Conservation (phyloP, 2,888 invertebrate species). For the Ormyrus thymus region DNA sequence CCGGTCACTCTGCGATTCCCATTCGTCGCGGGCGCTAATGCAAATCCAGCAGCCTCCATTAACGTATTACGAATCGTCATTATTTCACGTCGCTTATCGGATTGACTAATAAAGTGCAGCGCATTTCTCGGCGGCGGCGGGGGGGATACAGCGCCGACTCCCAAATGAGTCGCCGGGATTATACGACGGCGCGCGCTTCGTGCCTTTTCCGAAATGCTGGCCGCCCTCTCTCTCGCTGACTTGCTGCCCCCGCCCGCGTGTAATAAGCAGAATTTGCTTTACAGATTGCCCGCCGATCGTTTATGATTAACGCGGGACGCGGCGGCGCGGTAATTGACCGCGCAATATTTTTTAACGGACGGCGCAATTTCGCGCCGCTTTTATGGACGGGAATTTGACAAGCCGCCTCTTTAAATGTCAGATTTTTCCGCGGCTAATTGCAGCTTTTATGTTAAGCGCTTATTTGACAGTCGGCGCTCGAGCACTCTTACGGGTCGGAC, state of each 20-base stretch:
- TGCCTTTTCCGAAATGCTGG: conserved; percentile 29
- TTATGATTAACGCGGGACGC: conserved; percentile 21
- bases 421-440: too few species aligned
- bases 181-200: not conserved
- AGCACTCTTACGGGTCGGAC: too few species aligned
- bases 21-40: conserved; percentile 31
- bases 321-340: conserved; percentile 11
- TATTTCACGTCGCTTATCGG: conserved; percentile 53
- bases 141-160: not conserved
- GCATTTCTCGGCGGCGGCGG: conserved; percentile 5
- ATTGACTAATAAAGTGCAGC: conserved; percentile 50
- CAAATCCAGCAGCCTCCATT: conserved; percentile 47
- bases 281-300: conserved; percentile 37
- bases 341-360: conserved; percentile 13
- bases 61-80: conserved; percentile 54
- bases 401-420: not conserved
- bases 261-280: conserved; percentile 49
- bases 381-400: not conserved
- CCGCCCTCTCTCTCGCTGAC: not conserved
- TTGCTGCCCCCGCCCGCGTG: not conserved
- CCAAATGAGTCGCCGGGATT: conserved; percentile 10
- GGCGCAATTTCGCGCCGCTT: not conserved
- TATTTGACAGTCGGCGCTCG: too few species aligned
- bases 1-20: conserved; percentile 10
- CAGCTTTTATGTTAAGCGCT: too few species aligned